Percentiles rank a stretch among this genome's conserved stretches.
phyloP scores from a whole-genome alignment of 2,888 invertebrate species.

The Morinoia aosen region DNA sequence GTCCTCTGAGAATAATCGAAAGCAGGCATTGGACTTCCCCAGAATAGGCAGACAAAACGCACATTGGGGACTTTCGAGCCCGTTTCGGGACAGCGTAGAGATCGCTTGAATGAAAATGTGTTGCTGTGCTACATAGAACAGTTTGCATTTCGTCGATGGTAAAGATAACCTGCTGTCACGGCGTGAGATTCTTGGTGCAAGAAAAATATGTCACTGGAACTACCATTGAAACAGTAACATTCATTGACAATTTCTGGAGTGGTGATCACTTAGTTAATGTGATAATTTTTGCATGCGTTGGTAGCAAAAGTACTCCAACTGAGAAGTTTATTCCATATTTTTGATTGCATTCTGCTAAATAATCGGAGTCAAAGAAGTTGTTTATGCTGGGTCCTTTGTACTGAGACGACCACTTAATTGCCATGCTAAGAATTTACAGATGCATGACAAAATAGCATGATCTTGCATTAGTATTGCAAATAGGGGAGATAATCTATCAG shows the following conservation, averaged over 20 bases:
- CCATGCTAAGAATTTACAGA: background rate
- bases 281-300: background rate
- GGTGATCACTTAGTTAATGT: background rate
- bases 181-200: too few species aligned
- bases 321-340: background rate
- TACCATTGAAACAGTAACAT: background rate
- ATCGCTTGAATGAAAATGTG: background rate
- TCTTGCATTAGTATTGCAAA: background rate
- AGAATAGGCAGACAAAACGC: background rate
- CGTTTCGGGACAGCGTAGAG: background rate
- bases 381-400: background rate
- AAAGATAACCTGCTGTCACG: too few species aligned
- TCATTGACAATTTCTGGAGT: background rate
- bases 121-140: background rate
- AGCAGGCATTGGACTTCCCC: background rate
- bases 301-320: background rate
- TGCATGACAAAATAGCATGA: background rate
- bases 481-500: too few species aligned
- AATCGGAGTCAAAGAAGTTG: background rate
- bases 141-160: too few species aligned
- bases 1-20: background rate
- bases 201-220: too few species aligned
- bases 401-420: background rate
- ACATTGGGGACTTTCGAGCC: background rate
- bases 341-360: background rate